These are phyloP conservation scores for Eupeodes luniger DNA, from an alignment of 2,888 invertebrate species.

Conservation along the genomic window DNA sequence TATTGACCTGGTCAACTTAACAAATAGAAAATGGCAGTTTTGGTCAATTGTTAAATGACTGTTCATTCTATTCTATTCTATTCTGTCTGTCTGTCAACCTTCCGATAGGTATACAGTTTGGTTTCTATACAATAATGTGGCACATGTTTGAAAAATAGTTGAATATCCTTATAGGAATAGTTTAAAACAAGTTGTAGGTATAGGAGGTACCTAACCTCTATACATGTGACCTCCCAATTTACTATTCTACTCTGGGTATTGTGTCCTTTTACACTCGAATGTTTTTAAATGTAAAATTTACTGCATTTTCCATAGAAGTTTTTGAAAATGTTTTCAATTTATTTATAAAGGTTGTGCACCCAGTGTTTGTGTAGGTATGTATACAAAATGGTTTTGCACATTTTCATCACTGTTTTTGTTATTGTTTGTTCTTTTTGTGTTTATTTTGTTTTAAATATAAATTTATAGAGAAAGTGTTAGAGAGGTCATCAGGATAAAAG, in stretches of 20 bases:
- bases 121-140: not conserved
- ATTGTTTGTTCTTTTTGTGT: not conserved
- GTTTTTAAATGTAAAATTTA: constrained; percentile 9
- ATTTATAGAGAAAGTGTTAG: constrained; percentile 11
- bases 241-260: not conserved
- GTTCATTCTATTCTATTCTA: constrained; percentile 28
- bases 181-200: not conserved
- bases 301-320: constrained; percentile 10
- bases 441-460: not conserved
- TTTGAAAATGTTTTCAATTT: not conserved
- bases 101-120: not conserved
- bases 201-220: not conserved
- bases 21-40: constrained; percentile 57
- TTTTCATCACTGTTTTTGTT: too few species aligned
- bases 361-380: not conserved
- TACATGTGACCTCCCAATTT: not conserved
- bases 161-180: not conserved
- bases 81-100: constrained; percentile 16
- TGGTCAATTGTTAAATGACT: constrained; percentile 66
- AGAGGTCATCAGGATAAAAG: not conserved
- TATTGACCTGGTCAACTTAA: constrained; percentile 29
- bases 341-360: not conserved
- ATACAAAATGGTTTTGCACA: not conserved
- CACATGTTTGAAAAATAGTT: constrained; percentile 16
- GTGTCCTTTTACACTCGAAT: not conserved